Percentiles rank a stretch among this genome's conserved stretches.
These are phyloP conservation scores for Carposina sasakii DNA, from an alignment of 1,140 invertebrate species.

Conservation along the genomic window DNA sequence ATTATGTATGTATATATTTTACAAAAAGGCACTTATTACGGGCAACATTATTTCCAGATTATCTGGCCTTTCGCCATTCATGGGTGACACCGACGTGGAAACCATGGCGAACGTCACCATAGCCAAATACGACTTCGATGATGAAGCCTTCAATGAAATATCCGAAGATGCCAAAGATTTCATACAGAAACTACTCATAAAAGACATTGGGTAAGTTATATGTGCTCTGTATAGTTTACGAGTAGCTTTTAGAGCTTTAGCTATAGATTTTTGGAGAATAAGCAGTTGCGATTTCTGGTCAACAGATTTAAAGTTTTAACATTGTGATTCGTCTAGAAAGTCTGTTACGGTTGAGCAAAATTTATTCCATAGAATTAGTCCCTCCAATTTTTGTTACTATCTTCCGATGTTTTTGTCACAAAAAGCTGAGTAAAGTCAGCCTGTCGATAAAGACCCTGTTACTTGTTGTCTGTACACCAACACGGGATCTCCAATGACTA, in stretches of 20 bases:
- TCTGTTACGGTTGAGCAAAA: no score
- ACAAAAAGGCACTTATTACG: no score
- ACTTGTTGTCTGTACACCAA: slow-evolving; percentile 48
- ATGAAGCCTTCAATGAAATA: slow-evolving; percentile 93
- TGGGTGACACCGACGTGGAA: slow-evolving; percentile 97
- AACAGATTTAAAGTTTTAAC: no score
- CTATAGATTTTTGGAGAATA: no score
- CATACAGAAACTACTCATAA: slow-evolving; percentile 88
- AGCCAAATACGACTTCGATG: slow-evolving; percentile 96
- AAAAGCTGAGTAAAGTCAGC: slow-evolving; percentile 52
- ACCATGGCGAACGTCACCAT: slow-evolving; percentile 98
- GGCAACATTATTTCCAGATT: slow-evolving; percentile 86
- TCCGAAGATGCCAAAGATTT: slow-evolving; percentile 95
- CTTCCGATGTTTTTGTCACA: no score
- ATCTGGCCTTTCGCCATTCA: slow-evolving; percentile 97
- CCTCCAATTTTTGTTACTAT: no score
- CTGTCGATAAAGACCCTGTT: slow-evolving; percentile 66
- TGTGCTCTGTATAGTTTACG: no score
- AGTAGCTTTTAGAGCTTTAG: no score
- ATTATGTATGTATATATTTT: no score
- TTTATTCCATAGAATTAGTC: no score
- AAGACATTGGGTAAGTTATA: slow-evolving; percentile 94
- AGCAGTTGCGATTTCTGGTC: no score
- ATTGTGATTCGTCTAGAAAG: no score
- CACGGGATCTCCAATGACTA: slow-evolving; percentile 47